Base-by-base conservation (phyloP, 2,888 invertebrate species). In the Epistrophella euchroma region DNA sequence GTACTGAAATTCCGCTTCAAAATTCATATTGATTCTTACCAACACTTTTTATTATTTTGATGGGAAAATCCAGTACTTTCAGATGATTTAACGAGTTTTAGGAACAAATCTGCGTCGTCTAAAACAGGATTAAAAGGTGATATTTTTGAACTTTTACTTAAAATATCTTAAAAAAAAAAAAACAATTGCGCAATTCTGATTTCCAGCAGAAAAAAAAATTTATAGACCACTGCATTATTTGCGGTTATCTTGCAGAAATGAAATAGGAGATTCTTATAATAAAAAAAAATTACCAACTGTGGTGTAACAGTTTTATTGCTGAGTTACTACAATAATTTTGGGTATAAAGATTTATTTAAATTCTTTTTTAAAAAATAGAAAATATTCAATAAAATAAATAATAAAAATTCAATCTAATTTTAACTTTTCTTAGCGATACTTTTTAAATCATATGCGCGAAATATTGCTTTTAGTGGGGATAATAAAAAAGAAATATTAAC, bases 321-420 rank as follows among this genome's bases (percentile, higher is more conserved):
- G 62, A 13, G 28, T 28, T 73, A 60, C 45, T 70, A 77, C 47
- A 71, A n/a, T 75, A 32, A 25, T 43, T 70, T 58, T 68, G 64
- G 50, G 62, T 81, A 75, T 66, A 82, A 71, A 82, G 72, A 19
- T 77, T 82, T 68, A 25, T 52, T 73, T 55, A 70, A 66, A 66
- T 70, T 66, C 62, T 71, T 10, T 32, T 32, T 32, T 50, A n/a
- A 58, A 47, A 2, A 28, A 25, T 0, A 28, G 2, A 32, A 4
- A n/a, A 7, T 15, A 52, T 55, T 10, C 15, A 55, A 17, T 15
- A 47, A 13, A 15, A 28, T 72, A 35, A 77, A 82, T 82, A 68
- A 82, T 1, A 73, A 77, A 66, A 77, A 62, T 62, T 19, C 40
- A 68, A 70, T 60, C 7, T 15, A 4, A 15, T 50, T 68, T 52